Base-by-base conservation (phyloP, 1,140 invertebrate species). In the Saxidomus purpurata region DNA sequence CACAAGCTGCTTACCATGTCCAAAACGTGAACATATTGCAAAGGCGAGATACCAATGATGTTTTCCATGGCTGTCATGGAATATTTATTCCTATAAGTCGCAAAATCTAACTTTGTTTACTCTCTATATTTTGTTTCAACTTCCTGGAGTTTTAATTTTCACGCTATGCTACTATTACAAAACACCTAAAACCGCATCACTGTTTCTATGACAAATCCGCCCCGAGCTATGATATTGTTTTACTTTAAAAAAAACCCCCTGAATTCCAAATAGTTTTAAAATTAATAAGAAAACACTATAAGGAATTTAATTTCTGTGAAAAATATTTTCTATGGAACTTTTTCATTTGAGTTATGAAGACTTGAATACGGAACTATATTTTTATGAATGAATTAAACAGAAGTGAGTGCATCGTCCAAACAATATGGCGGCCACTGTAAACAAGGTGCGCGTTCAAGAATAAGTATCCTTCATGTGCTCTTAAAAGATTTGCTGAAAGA, bases 341-440 rank as follows among this genome's bases (percentile, higher is more conserved):
- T 40, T 22, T 69, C 34, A 4, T 28, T 28, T 3, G 25, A 15
- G 31, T 3, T 6, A 40, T n/a, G 1, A 40, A 8, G 8, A 28
- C 25, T 15, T 0, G 28, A n/a, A 1, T 52, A 0, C 49, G 25
- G 74, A 77, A 47, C 38, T 43, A n/a, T 47, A n/a, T 77, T 69
- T 83, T 83, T 38, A 43, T 28, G 4, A 3, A 0, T 28, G 31
- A 11, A 17, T 28, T 63, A 63, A 28, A 81, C 31, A 1, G 8
- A 19, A 40, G 4, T 71, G 19, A 28, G 82, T 85, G 8, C 71
- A 13, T 43, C 63, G 67, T 52, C 55, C 77, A 89, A 87, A 87
- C 85, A 88, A 88, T 43, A 88, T 88, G 86, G 86, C 86, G 61
- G 11, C 52, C 15, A 25, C 43, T 9, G 69, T 40, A 76, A 79